Evolutionary conservation across 2,113 vertebrate genomes (phyloP).

Genomic region (Rynchops niger): DNA sequence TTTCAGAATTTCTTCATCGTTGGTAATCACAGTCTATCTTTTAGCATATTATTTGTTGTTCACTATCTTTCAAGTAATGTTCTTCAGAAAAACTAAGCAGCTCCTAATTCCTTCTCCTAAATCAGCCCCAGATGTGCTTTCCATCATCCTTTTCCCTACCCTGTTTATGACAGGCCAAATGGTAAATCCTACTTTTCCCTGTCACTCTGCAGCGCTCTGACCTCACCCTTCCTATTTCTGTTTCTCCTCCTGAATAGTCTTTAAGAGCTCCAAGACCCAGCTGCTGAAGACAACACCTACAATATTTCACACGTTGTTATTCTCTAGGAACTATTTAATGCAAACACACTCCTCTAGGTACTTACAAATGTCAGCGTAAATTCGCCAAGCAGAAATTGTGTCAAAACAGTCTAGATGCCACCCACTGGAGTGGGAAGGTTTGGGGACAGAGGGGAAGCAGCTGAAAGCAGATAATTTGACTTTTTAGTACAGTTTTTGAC

Average conservation of each 20-base stretch:
- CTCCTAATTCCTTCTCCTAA: not conserved
- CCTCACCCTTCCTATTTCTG: not conserved
- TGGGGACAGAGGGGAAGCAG: not conserved
- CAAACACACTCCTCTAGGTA: not conserved
- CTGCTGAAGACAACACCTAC: not conserved
- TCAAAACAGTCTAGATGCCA: not conserved
- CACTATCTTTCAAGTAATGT: not conserved
- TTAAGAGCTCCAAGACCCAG: not conserved
- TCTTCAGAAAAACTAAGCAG: not conserved
- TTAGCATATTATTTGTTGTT: not conserved
- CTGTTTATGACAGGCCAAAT: not conserved
- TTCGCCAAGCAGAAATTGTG: not conserved
- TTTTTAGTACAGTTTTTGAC: not conserved
- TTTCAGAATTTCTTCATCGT: not conserved
- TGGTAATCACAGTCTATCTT: not conserved
- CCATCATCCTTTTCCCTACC: not conserved
- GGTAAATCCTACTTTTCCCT: not conserved
- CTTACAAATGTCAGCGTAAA: not conserved
- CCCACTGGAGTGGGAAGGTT: not conserved
- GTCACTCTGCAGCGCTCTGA: not conserved
- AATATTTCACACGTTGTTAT: not conserved
- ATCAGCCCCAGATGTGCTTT: not conserved
- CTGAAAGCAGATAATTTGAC: not conserved
- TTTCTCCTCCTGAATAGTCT: not conserved
- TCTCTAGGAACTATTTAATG: not conserved